Base-by-base conservation (phyloP, 2,113 vertebrate species). In the Oreochromis aureus region DNA sequence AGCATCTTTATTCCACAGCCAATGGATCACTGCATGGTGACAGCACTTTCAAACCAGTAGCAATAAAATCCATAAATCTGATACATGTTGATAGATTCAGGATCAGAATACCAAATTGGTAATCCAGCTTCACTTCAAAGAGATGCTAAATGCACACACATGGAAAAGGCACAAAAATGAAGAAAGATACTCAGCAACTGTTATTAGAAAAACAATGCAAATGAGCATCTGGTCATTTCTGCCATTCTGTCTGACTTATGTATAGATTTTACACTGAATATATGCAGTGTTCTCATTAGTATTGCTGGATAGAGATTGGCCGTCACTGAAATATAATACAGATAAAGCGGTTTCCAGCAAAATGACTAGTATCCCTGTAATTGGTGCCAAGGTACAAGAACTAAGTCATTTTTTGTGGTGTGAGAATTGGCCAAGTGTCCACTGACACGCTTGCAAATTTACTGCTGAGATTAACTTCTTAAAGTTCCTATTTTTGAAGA, bases 1-100 rank as follows among this genome's bases (percentile, higher is more conserved):
- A 11, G 16, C 10, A 6, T 30, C 15, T 69, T 56, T 39, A 69
- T 69, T 22, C 1, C 19, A 22, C 13, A 44, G 84, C 36, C 66
- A 41, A 51, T 78, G 32, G 19, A n/a, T 84, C 53, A 27, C 22
- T 55, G 34, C 34, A 81, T n/a, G 19, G 19, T 39, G 61, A 66
- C 61, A 66, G 61, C 11, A 66, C 61, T 66, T 83, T 83, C 39
- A 24, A 34, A 54, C 46, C 53, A 59, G 76, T 58, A 80, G 78
- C 81, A 87, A 81, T 92, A 63, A 92, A 94, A 30, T 66, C 76
- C 10, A 71, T 86, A 78, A 84, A 89, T 51, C 22, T 16, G 51
- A 12, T 82, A 32, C 71, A 13, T 11, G 46, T 36, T 24, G 61
- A 53, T 24, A 36, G 48, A 30, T 36, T 19, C 51, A 54, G 24